Evolutionary conservation across 1,140 invertebrate genomes (phyloP).

Genomic region (Parasteatoda tepidariorum): DNA sequence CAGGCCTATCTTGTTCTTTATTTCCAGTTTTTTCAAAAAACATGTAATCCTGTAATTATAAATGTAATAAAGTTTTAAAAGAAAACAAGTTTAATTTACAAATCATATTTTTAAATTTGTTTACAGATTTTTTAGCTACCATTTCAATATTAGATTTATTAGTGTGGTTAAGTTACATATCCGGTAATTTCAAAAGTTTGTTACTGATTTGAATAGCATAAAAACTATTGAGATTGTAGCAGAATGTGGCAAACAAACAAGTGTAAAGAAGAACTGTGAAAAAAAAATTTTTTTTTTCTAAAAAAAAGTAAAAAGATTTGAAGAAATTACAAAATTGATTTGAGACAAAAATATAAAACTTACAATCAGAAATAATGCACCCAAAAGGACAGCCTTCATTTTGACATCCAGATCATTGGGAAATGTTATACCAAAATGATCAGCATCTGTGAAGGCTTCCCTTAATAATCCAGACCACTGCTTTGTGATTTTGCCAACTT

Average conservation of each 20-base stretch:
- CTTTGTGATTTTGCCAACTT: conserved; percentile 81
- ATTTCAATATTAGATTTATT: too few species aligned
- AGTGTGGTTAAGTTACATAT: too few species aligned
- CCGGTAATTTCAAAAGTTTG: too few species aligned
- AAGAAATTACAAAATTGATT: not conserved
- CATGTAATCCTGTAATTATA: too few species aligned
- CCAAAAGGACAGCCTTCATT: conserved; percentile 83
- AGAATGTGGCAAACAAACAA: not conserved
- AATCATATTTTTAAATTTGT: too few species aligned
- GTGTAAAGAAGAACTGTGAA: not conserved
- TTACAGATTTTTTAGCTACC: too few species aligned
- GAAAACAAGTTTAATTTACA: too few species aligned
- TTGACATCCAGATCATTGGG: conserved; percentile 83
- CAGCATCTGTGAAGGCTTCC: conserved; percentile 80
- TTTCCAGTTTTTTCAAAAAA: too few species aligned
- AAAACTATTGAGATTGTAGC: not conserved
- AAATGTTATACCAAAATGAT: conserved; percentile 83
- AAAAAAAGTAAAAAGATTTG: not conserved
- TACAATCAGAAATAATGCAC: conserved; percentile 72
- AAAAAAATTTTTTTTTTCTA: not conserved
- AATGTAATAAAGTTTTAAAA: too few species aligned
- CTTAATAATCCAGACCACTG: conserved; percentile 79
- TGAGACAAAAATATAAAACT: conserved; percentile 54
- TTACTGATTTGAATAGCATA: too few species aligned
- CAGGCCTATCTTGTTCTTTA: too few species aligned